A percentile compares a stretch with the other conserved stretches of the same genome.
phyloP scores from a whole-genome alignment of 2,888 invertebrate genomes.

The Notodonta dromedarius region DNA sequence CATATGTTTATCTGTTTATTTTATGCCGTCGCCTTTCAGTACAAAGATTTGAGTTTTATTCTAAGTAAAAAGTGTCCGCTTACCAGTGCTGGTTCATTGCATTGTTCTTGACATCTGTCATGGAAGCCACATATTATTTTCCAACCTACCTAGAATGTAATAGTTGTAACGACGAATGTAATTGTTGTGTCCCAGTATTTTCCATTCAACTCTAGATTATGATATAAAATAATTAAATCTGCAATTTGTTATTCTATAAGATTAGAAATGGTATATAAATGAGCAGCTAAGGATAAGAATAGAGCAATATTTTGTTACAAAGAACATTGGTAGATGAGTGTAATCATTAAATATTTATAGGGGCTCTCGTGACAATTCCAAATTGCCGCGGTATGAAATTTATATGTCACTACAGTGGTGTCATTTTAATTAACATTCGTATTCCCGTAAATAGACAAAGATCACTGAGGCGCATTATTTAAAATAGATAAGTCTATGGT shows the following conservation, averaged over 20 bases:
- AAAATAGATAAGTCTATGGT: neutral
- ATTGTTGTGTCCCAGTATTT: neutral
- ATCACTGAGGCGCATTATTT: neutral
- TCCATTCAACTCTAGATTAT: constrained; percentile 14
- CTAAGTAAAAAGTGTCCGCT: too few relatives aligned
- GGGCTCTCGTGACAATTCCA: constrained; percentile 14
- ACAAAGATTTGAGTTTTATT: too few relatives aligned
- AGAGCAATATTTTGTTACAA: constrained; percentile 57
- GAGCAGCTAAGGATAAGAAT: constrained; percentile 40
- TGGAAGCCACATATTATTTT: too few relatives aligned
- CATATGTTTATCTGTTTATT: too few relatives aligned
- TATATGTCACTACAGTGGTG: neutral
- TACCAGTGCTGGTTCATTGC: too few relatives aligned
- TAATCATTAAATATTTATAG: constrained; percentile 20
- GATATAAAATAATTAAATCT: neutral
- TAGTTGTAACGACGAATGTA: too few relatives aligned
- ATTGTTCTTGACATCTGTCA: too few relatives aligned
- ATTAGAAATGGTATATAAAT: constrained; percentile 9
- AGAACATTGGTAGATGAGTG: constrained; percentile 18
- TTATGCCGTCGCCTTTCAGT: too few relatives aligned
- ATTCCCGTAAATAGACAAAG: too few relatives aligned
- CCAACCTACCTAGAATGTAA: too few relatives aligned
- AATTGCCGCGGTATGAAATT: constrained; percentile 16
- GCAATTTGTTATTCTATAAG: constrained; percentile 4
- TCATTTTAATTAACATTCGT: neutral